These are phyloP conservation scores for Diadema setosum DNA, from an alignment of 35 echinoderm and acorn worm species.

Conservation along the genomic window DNA sequence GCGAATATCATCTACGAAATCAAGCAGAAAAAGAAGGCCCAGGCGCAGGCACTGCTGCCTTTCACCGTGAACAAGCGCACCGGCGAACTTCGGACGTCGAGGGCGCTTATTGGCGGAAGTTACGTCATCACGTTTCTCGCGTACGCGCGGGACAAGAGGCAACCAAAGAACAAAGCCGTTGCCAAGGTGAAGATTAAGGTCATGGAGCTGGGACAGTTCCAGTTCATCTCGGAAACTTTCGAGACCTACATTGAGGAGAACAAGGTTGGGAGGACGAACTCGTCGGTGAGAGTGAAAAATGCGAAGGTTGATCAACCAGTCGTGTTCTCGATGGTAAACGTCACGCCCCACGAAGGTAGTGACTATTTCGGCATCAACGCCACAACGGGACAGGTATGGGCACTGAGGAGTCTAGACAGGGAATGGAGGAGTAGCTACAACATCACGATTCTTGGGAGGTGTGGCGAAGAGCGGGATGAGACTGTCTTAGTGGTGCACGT, in stretches of 20 bases:
- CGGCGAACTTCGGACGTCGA: constrained; percentile 16
- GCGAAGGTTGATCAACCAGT: neutral
- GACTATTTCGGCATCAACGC: constrained; percentile 42
- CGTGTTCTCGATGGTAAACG: neutral
- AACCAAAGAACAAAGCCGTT: constrained; percentile 12
- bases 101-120: neutral
- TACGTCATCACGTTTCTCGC: neutral
- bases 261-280: constrained; percentile 34
- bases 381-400: constrained; percentile 34
- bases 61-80: neutral
- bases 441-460: constrained; percentile 16
- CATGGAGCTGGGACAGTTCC: neutral
- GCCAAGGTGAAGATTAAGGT: constrained; percentile 14
- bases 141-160: constrained; percentile 13
- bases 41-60: neutral
- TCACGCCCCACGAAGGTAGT: constrained; percentile 19
- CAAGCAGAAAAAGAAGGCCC: neutral
- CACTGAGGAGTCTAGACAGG: constrained; percentile 47
- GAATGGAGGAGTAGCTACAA: constrained; percentile 47
- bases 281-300: constrained; percentile 7
- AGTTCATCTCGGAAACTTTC: neutral
- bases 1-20: constrained; percentile 30
- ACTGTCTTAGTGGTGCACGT: constrained; percentile 26
- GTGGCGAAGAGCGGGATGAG: neutral
- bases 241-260: constrained; percentile 62